Base-by-base conservation (phyloP, 2,797 vertebrate species). In the Notoglanidium macrostoma region DNA sequence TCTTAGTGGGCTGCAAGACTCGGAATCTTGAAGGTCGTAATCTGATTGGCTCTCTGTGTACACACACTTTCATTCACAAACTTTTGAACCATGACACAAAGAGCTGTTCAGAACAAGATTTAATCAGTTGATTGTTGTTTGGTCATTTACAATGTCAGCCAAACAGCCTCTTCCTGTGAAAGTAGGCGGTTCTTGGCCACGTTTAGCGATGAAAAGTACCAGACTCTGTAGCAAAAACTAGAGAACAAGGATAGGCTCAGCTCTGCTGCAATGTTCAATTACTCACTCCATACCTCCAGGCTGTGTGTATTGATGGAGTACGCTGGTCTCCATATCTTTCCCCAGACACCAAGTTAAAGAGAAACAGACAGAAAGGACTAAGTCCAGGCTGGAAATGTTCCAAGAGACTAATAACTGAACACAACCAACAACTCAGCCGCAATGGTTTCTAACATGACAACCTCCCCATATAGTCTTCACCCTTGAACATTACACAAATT, bases 261-360 rank as follows among this genome's bases (percentile, higher is more conserved):
- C 40, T 74, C 72, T 61, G 70, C 80, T 67, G 68, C 70, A 87
- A 65, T 40, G 68, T 83, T 73, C 79, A 63, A 87, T 87, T 76
- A 87, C 86, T 87, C 80, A 87, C 70, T 76, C 21, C 14, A 83
- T 29, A 83, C 80, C 86, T 87, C 29, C 29, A 55, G 70, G 70
- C 79, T 55, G 55, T 63, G 55, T 87, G 86, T 74, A 87, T 74
- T 83, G 86, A 83, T 65, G 70, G 70, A 87, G 70, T 65, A 76
- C 14, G 49, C 57, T 61, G 70, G 55, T 86, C 76, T 82, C 40
- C 55, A 35, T 40, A 59, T 49, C 21, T 79, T 68, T 85, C 87
- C 77, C 63, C 44, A 83, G 79, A 63, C 73, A 79, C 61, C 46
- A 35, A 80, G 87, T 80, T 82, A 55, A 85, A 74, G 59, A 83